Evolutionary conservation across 23 tunicate species (phyloP), one percentile per base, ranked within the genome.

Genomic region (Halocynthia aurantium): DNA sequence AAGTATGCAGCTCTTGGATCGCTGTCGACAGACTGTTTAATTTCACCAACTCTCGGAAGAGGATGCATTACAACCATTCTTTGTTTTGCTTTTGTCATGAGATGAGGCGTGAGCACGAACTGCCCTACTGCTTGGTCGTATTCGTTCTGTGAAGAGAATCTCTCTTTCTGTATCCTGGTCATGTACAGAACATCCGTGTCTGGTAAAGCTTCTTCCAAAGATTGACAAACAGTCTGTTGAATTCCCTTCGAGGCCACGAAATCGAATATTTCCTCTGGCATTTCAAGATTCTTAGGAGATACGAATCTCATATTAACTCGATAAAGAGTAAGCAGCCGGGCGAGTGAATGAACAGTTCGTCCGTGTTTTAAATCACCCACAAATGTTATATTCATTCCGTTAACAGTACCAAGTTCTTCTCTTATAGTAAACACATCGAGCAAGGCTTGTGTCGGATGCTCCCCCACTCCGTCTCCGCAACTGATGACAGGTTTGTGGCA

Each of bases 11-110:
- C 98, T 18, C 98, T 73, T 7, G 98, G 98, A 56, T 92, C 98
- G 54, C 91, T 85, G 84, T 92, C 98, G 15, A 92, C 98, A 9
- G 98, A 64, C 7, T 61, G 80, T 85, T 84, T 61, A 67, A 92
- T 92, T 56, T 92, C 98, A 53, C 17, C 67, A 54, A 85, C 52
- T 58, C 98, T 71, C 6, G 98, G 98, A 70, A 92, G 75, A 7
- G 98, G 98, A 55, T 92, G 98, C 92, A 92, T 86, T 55, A 92
- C 98, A 49, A 92, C 77, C 98, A 92, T 92, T 12, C 82, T 82
- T 57, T 80, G 72, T 61, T 92, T 92, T 5, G 98, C 98, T 54
- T 78, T 86, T 13, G 98, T 92, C 98, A 92, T 92, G 61, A 92
- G 53, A 75, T 92, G 98, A 7, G 98, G 93, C 10, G 98, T 92